Evolutionary conservation across 1,140 invertebrate species (phyloP), one percentile per base, ranked within the genome.

Genomic region (Idris sp.): DNA sequence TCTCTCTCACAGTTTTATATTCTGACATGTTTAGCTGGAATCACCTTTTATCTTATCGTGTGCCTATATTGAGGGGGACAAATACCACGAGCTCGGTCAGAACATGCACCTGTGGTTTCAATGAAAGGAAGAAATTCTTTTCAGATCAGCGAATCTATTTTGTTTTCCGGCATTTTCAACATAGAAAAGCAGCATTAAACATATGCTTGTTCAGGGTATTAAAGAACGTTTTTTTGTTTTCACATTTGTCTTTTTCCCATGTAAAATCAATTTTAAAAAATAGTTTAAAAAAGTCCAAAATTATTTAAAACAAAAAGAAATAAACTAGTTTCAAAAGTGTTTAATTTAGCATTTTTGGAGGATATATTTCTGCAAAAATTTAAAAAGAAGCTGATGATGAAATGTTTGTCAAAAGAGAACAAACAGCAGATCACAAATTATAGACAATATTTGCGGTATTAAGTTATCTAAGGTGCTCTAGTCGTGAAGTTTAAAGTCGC

Each of bases 21-120:
- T 18, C 54, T 46, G 31, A 41, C 64, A 65, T 46, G 36, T 56
- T 38, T 65, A 30, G 28, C 14, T 58, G 69, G 68, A n/a, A 49
- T 75, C 61, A 73, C 31, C 31, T 43, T 76, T 72, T 77, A 76
- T 75, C 77, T 80, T 79, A 79, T 80, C 77, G 41, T 19, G n/a
- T n/a, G n/a, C n/a, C n/a, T n/a, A n/a, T n/a, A 41, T 51, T 35
- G 65, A 25, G 56, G 30, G 2, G 48, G 53, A 68, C 30, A 68
- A 53, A 41, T 68, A 56, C 43, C 31, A 36, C 56, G 30, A 33
- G 44, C 41, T 38, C 46, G 51, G 56, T 69, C 67, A 68, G 54
- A 64, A 56, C 14, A 59, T 53, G 58, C 64, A 58, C 59, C 59
- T 73, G 59, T 67, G 61, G 56, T 72, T 73, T 58, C 51, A 68